A percentile compares a stretch with the other conserved stretches of the same genome.
Evolutionary conservation across 2,797 vertebrate genomes (phyloP).

Genomic region (Sebastolobus altivelis): DNA sequence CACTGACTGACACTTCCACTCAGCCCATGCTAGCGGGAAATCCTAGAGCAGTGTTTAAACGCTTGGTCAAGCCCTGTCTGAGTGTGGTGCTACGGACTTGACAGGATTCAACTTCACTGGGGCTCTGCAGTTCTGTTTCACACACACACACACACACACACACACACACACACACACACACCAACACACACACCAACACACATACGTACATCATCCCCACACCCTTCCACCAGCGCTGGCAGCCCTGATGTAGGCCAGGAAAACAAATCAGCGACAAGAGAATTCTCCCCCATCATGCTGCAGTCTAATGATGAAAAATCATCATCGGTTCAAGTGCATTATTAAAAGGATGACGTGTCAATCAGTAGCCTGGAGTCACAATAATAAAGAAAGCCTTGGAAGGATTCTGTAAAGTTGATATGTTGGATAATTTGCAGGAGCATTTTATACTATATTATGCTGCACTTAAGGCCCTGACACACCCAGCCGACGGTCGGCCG

Average conservation of each 20-base stretch:
- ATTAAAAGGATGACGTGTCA: constrained; percentile 17
- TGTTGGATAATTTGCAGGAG: neutral
- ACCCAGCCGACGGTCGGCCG: too few relatives aligned
- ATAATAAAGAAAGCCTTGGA: neutral
- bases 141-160: constrained; percentile 17
- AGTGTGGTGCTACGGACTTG: constrained; percentile 66
- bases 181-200: constrained; percentile 19
- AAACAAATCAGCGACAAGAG: constrained; percentile 61
- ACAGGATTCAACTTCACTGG: constrained; percentile 75
- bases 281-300: constrained; percentile 35
- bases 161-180: neutral
- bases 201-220: neutral
- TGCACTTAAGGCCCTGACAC: neutral
- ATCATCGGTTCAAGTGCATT: constrained; percentile 16
- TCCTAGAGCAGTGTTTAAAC: constrained; percentile 76
- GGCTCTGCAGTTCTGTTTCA: constrained; percentile 46
- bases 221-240: neutral
- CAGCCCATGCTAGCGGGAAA: constrained; percentile 68
- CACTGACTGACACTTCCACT: constrained; percentile 73
- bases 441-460: neutral
- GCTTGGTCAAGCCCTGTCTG: constrained; percentile 77
- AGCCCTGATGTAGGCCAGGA: constrained; percentile 51
- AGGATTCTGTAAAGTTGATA: neutral
- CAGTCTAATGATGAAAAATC: constrained; percentile 41
- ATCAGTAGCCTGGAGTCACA: constrained; percentile 9